Base-by-base conservation (phyloP, 1,140 invertebrate genomes). In the Ptiloglossa arizonensis region DNA sequence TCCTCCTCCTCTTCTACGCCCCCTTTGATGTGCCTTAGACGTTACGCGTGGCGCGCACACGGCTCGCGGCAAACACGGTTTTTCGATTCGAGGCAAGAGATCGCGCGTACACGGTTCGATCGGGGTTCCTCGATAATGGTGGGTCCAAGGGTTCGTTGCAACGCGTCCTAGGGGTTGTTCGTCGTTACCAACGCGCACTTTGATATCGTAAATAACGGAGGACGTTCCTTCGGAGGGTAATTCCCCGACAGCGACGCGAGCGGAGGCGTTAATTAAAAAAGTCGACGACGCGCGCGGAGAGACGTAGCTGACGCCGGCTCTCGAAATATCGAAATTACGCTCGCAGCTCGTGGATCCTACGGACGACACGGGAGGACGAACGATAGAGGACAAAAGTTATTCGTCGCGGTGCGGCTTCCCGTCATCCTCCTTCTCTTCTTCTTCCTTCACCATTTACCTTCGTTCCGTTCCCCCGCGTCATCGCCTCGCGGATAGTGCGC, bases 61-160 rank as follows among this genome's bases (percentile, higher is more conserved):
- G 46, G 73, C 75, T 70, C 48, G 52, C 35, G 57, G 57, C 62
- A 15, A 17, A 90, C 87, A 89, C 68, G 88, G 67, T 80, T 88
- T 88, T 87, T 87, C 87, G 85, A 88, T 88, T 87, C 60, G 52
- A 62, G 50, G 17, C 63, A 64, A 60, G 19, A 35, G 71, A 57
- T 22, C 15, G 22, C 41, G 8, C 22, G 1, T n/a, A n/a, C n/a
- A n/a, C 50, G 46, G 13, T 2, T 6, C 13, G 50, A 24, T 67
- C 8, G 46, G 44, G 32, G 3, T 62, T 46, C 15, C 9, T 44
- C 35, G n/a, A n/a, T n/a, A n/a, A n/a, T n/a, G n/a, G n/a, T n/a
- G 56, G 13, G n/a, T 17, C 38, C 64, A 5, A 13, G 24, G 32
- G 13, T 6, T 22, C 15, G 32, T 19, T 15, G 9, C 22, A n/a